These are phyloP conservation scores for Salticus scenicus DNA, from an alignment of 2,888 invertebrate species.

Conservation along the genomic window DNA sequence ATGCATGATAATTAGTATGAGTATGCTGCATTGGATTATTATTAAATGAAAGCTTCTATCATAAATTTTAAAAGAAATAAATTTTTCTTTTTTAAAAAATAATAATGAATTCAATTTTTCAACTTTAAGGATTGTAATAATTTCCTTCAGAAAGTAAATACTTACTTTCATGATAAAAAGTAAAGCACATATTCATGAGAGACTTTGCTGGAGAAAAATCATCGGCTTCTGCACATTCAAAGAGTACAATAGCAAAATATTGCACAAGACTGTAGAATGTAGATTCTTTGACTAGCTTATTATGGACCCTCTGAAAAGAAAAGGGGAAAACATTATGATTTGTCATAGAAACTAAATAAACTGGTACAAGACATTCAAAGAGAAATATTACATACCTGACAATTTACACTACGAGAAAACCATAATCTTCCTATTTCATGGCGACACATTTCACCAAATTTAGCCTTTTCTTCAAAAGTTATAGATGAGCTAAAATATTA, in stretches of 20 bases:
- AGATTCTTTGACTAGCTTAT: slow-evolving; percentile 81
- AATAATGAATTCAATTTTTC: no score
- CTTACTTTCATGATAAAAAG: slow-evolving; percentile 83
- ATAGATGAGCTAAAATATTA: slow-evolving; percentile 77
- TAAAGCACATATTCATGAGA: slow-evolving; percentile 86
- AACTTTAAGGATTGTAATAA: no score
- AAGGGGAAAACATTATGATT: not conserved
- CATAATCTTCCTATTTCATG: slow-evolving; percentile 81
- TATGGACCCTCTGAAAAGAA: slow-evolving; percentile 80
- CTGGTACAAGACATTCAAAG: not conserved
- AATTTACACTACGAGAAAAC: slow-evolving; percentile 82
- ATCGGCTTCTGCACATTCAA: slow-evolving; percentile 84
- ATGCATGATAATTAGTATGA: no score
- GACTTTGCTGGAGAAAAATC: slow-evolving; percentile 84
- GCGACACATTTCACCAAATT: slow-evolving; percentile 82
- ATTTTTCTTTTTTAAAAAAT: no score
- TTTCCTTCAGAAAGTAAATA: no score
- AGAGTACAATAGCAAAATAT: slow-evolving; percentile 83
- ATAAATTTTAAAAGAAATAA: no score
- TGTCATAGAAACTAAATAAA: no score
- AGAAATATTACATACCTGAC: slow-evolving; percentile 74
- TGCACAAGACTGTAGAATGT: slow-evolving; percentile 84
- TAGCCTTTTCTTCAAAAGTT: slow-evolving; percentile 81
- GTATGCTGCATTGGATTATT: no score
- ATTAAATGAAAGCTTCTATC: no score